A percentile compares a stretch with the other conserved stretches of the same genome.
Conservation (phyloP, 2,888 invertebrate species). For the Agelastica alni region DNA sequence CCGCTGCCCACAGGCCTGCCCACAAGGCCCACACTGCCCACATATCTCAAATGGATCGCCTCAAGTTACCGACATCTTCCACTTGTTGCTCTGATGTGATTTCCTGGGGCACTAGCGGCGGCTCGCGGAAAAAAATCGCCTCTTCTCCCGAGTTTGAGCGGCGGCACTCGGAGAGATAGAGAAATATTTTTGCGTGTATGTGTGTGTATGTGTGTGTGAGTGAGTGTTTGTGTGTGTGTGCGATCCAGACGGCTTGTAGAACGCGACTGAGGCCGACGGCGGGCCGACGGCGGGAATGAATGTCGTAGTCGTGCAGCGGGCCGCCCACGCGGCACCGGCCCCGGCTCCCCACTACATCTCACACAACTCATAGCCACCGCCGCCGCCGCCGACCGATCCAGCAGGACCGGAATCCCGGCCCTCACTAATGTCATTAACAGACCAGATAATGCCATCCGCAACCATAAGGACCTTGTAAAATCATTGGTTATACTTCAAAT, state of each 20-base stretch:
- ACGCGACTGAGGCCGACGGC: slow-evolving; percentile 31
- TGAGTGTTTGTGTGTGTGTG: slow-evolving; percentile 13
- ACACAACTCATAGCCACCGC: slow-evolving; percentile 15
- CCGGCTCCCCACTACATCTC: slow-evolving; percentile 35
- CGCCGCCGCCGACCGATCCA: slow-evolving; percentile 17
- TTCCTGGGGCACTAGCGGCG: slow-evolving; percentile 15
- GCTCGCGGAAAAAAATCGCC: slow-evolving; percentile 6
- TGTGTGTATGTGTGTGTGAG: too few species aligned
- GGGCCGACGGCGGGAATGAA: slow-evolving; percentile 34
- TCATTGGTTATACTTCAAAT: too few species aligned
- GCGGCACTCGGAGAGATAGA: not conserved
- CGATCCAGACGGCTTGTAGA: slow-evolving; percentile 21
- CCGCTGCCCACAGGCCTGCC: slow-evolving; percentile 53
- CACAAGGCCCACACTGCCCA: slow-evolving; percentile 40
- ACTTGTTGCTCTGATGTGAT: slow-evolving; percentile 27
- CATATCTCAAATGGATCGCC: slow-evolving; percentile 18
- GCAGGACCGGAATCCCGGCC: slow-evolving; percentile 13
- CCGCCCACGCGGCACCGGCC: slow-evolving; percentile 47
- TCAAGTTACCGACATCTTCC: slow-evolving; percentile 30
- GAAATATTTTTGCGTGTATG: not conserved
- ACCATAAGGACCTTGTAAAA: too few species aligned
- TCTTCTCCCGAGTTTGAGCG: slow-evolving; percentile 1
- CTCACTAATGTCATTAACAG: too few species aligned
- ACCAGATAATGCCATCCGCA: too few species aligned
- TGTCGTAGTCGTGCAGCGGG: slow-evolving; percentile 48